Conservation (phyloP, 2,797 vertebrate species). For the Tadarida brasiliensis region DNA sequence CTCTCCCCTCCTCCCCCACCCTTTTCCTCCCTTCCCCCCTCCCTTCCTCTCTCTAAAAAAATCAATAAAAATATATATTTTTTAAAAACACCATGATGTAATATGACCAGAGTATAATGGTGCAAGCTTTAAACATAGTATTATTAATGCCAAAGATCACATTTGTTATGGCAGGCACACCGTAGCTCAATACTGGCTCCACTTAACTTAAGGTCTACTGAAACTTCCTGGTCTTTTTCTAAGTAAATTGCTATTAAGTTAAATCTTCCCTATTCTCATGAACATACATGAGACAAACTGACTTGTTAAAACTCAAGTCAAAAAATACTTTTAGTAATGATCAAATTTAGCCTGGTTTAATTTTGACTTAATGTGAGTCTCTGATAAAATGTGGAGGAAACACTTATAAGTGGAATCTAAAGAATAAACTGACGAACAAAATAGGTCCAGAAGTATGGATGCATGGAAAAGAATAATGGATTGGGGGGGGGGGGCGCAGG, state of each 20-base stretch:
- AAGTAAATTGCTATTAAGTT: not conserved
- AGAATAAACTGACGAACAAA: too few relatives aligned
- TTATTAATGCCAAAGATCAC: not conserved
- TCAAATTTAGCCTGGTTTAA: not conserved
- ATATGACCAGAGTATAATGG: not conserved
- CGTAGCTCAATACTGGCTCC: not conserved
- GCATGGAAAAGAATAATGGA: too few relatives aligned
- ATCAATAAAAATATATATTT: too few relatives aligned
- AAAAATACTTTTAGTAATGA: conserved; percentile 22
- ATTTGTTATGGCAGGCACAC: not conserved
- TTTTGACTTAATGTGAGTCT: not conserved
- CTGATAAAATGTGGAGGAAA: not conserved
- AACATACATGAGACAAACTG: not conserved
- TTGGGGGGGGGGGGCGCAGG: too few relatives aligned
- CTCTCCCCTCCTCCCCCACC: too few relatives aligned
- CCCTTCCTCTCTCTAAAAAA: too few relatives aligned
- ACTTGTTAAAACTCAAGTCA: not conserved
- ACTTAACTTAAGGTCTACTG: not conserved
- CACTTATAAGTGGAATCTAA: too few relatives aligned
- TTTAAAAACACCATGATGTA: not conserved
- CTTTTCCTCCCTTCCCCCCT: too few relatives aligned
- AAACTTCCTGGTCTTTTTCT: not conserved
- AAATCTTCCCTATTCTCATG: not conserved
- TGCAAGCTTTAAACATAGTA: not conserved
- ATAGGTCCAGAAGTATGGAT: too few relatives aligned